phyloP scores from a whole-genome alignment of 2,888 invertebrate genomes.

The Tipula confusa region DNA sequence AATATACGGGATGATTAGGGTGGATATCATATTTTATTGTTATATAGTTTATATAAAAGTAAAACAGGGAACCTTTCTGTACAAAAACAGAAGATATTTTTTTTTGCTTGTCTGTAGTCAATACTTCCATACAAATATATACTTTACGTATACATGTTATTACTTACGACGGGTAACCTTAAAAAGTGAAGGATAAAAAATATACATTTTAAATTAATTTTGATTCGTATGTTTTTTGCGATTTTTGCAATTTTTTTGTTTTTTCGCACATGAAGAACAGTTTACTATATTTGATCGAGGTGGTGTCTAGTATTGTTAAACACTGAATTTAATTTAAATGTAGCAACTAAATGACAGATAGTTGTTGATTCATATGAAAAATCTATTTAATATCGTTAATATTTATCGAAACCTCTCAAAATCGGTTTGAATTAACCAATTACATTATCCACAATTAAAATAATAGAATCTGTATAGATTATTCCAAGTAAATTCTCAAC shows the following conservation, averaged over 20 bases:
- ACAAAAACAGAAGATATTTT: conserved; percentile 5
- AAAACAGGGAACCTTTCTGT: conserved; percentile 3
- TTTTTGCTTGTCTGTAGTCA: conserved; percentile 1
- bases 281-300: neutral
- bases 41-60: conserved; percentile 17
- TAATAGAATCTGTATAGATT: too few relatives aligned
- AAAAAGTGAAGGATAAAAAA: neutral
- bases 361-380: too few relatives aligned
- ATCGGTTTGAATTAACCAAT: too few relatives aligned
- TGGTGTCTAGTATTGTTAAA: neutral
- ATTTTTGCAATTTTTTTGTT: neutral
- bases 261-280: neutral
- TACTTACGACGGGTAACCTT: neutral
- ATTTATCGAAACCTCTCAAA: too few relatives aligned
- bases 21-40: conserved; percentile 25
- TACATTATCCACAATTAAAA: too few relatives aligned
- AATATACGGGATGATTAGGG: neutral
- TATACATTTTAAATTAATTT: neutral
- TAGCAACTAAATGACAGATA: too few relatives aligned
- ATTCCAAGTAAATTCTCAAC: too few relatives aligned
- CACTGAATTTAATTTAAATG: too few relatives aligned
- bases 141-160: neutral
- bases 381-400: too few relatives aligned
- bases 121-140: neutral
- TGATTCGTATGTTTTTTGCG: conserved; percentile 5